These are phyloP conservation scores for Rhynchophorus ferrugineus DNA, from an alignment of 1,140 invertebrate genomes.

Conservation along the genomic window DNA sequence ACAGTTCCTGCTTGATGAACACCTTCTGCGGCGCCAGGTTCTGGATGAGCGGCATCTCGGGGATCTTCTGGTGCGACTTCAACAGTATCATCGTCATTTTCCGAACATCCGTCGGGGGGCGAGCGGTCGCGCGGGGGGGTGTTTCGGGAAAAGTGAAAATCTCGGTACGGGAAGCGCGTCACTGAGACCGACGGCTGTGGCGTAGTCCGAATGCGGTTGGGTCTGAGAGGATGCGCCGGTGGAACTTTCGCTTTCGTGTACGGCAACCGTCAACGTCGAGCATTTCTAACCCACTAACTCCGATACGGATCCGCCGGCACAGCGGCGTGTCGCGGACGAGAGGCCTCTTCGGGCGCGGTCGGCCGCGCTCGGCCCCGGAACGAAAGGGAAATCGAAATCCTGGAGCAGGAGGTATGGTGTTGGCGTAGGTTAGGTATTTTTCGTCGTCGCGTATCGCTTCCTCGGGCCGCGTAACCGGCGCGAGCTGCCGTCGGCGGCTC, in stretches of 20 bases:
- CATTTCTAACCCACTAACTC: constrained; percentile 22
- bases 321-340: constrained; percentile 14
- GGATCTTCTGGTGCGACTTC: constrained; percentile 26
- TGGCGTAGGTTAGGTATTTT: constrained; percentile 20
- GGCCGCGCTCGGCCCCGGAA: constrained; percentile 1
- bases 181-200: no score
- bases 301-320: constrained; percentile 15
- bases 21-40: constrained; percentile 14
- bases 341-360: constrained; percentile 10
- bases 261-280: constrained; percentile 10
- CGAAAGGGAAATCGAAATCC: constrained; percentile 19
- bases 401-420: constrained; percentile 19
- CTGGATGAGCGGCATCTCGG: constrained; percentile 19
- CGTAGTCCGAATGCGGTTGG: no score
- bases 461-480: background rate
- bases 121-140: background rate
- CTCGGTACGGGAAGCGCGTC: no score
- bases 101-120: background rate
- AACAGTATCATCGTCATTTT: constrained; percentile 28
- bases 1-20: constrained; percentile 13
- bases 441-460: background rate
- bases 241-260: constrained; percentile 12
- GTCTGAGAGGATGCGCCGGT: background rate
- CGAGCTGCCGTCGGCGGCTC: no score
- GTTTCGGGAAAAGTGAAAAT: no score